A percentile compares a stretch with the other conserved stretches of the same genome.
Conservation (phyloP, 2,113 vertebrate genomes). For the Grammomys dolichurus region DNA sequence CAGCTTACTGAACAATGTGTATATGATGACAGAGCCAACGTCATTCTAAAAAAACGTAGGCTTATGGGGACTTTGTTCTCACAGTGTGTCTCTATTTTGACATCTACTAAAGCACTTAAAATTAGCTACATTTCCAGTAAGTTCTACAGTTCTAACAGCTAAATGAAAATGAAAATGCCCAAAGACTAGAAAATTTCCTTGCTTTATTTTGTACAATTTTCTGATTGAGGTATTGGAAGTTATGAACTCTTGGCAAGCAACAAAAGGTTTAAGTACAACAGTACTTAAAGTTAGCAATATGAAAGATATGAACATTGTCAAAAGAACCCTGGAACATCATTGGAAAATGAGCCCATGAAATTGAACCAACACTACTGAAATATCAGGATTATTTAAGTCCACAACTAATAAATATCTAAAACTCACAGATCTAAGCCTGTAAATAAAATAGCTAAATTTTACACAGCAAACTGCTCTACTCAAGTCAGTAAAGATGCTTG, state of each 20-base stretch:
- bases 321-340: not conserved
- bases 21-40: not conserved
- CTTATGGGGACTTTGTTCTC: not conserved
- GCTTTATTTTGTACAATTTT: constrained; percentile 22
- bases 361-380: not conserved
- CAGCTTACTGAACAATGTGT: not conserved
- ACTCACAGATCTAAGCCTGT: not conserved
- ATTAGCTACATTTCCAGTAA: not conserved
- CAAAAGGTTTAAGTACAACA: not conserved
- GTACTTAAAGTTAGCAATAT: constrained; percentile 44
- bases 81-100: constrained; percentile 13
- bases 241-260: constrained; percentile 6
- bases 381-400: not conserved
- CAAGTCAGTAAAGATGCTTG: not conserved
- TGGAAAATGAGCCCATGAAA: constrained; percentile 22
- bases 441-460: not conserved
- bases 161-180: constrained; percentile 6
- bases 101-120: constrained; percentile 20
- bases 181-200: constrained; percentile 37
- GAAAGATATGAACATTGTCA: not conserved
- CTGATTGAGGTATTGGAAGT: constrained; percentile 49
- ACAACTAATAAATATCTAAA: constrained; percentile 3
- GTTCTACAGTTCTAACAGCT: constrained; percentile 12
- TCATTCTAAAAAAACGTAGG: not conserved
- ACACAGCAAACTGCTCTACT: not conserved